A percentile compares a stretch with the other conserved stretches of the same genome.
Conservation (phyloP, 2,888 invertebrate species). For the Aporophyla lueneburgensis region DNA sequence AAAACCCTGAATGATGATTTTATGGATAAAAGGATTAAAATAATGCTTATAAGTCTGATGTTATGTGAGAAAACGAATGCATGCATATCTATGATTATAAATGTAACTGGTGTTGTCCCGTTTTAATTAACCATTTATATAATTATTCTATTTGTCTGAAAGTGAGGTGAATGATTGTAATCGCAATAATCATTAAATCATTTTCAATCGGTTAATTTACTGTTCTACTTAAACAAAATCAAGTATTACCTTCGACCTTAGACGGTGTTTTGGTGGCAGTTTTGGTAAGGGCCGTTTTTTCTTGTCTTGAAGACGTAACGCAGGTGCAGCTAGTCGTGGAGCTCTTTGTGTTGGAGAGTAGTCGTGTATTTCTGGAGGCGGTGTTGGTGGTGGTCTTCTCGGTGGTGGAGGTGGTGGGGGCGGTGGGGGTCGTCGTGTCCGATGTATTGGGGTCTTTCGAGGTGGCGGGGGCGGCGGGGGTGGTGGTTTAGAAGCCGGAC, state of each 20-base stretch:
- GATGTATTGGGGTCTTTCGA: not conserved
- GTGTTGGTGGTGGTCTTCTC: conserved; percentile 19
- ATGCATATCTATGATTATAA: too few species aligned
- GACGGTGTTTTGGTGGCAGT: not conserved
- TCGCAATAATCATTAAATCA: not conserved
- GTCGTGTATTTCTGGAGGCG: conserved; percentile 9
- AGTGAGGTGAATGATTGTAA: not conserved
- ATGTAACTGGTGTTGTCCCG: too few species aligned
- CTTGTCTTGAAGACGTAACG: not conserved
- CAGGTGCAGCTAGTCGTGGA: not conserved
- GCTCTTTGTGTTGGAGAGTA: not conserved
- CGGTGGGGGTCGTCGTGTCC: too few species aligned
- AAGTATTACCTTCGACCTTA: conserved; percentile 29
- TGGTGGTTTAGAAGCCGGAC: not conserved
- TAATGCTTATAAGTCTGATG: too few species aligned
- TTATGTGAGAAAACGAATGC: too few species aligned
- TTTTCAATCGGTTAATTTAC: not conserved
- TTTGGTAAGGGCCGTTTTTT: conserved; percentile 21
- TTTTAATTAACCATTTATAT: too few species aligned
- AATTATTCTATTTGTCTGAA: not conserved
- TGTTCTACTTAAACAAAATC: not conserved
- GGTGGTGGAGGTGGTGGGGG: not conserved
- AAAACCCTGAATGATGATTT: too few species aligned
- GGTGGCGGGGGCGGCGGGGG: conserved; percentile 12
- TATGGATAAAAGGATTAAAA: too few species aligned